Evolutionary conservation across 2,888 invertebrate genomes (phyloP).

Genomic region (Dendrolimus houi): DNA sequence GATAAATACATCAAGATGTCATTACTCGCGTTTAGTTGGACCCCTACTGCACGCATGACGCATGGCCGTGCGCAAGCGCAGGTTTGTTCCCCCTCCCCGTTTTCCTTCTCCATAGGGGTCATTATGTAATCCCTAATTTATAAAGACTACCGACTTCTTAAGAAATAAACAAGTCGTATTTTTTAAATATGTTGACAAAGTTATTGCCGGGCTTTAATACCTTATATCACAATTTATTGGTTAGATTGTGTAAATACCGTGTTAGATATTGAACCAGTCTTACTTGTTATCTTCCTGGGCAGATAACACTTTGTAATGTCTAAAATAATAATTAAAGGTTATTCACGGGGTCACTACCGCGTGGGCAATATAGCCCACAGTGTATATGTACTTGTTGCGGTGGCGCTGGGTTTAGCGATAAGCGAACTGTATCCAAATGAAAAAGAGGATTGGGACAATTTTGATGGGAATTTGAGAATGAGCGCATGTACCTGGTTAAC

Average conservation of each 20-base stretch:
- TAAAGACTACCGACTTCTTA: neutral
- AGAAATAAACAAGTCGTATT: neutral
- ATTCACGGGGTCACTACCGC: no score
- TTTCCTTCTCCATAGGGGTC: neutral
- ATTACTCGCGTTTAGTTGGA: neutral
- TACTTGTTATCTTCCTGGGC: no score
- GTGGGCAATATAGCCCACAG: no score
- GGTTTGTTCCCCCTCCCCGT: neutral
- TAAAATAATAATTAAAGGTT: no score
- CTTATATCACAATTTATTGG: neutral
- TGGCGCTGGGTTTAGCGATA: no score
- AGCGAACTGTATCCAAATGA: no score
- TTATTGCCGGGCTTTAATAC: neutral
- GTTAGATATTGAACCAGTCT: neutral
- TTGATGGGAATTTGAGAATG: no score
- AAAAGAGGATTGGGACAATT: no score
- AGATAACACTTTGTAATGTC: no score
- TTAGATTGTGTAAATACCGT: neutral
- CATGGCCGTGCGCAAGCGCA: neutral
- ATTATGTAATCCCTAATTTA: neutral
- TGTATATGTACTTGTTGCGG: no score
- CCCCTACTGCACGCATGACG: neutral
- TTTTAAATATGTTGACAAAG: neutral
- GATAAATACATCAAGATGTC: no score
- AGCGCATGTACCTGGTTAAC: no score